phyloP scores from a whole-genome alignment of 30 jellyfish, hydroid and myxozoan genomes.

The Chrysaora quinquecirrha region DNA sequence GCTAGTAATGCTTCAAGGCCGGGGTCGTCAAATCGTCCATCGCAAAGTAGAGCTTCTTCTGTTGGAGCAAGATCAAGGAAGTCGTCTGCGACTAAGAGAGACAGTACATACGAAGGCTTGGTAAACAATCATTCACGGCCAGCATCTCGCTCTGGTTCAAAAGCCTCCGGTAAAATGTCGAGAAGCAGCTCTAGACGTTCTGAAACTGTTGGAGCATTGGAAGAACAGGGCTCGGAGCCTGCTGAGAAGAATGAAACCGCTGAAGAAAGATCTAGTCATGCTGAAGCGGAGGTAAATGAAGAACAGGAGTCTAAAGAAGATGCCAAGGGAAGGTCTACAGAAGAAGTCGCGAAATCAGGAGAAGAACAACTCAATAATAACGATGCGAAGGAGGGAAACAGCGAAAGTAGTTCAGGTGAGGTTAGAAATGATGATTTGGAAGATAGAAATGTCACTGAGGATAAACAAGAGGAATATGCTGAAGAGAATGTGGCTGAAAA shows the following conservation, averaged over 20 bases:
- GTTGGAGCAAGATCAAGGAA: not conserved
- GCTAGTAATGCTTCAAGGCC: not conserved
- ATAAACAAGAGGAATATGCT: not conserved
- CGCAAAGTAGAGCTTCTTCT: not conserved
- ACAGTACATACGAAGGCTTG: not conserved
- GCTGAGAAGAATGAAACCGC: not conserved
- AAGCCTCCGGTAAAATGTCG: not conserved
- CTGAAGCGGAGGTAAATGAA: not conserved
- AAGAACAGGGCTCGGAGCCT: too few relatives aligned
- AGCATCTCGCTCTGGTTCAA: not conserved
- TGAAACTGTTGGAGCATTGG: not conserved
- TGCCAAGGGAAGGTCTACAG: not conserved
- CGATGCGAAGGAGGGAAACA: too few relatives aligned
- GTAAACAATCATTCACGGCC: not conserved
- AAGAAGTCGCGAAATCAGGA: not conserved
- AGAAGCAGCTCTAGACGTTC: not conserved
- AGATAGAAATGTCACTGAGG: not conserved
- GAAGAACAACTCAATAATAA: too few relatives aligned
- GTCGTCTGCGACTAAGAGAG: not conserved
- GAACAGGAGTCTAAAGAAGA: not conserved
- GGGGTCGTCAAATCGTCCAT: not conserved
- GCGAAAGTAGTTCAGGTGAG: too few relatives aligned
- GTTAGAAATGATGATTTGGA: not conserved
- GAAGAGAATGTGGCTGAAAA: not conserved
- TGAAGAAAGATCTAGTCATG: not conserved